Evolutionary conservation across 2,888 invertebrate species (phyloP).

Genomic region (Chamaedrilus cognettii): DNA sequence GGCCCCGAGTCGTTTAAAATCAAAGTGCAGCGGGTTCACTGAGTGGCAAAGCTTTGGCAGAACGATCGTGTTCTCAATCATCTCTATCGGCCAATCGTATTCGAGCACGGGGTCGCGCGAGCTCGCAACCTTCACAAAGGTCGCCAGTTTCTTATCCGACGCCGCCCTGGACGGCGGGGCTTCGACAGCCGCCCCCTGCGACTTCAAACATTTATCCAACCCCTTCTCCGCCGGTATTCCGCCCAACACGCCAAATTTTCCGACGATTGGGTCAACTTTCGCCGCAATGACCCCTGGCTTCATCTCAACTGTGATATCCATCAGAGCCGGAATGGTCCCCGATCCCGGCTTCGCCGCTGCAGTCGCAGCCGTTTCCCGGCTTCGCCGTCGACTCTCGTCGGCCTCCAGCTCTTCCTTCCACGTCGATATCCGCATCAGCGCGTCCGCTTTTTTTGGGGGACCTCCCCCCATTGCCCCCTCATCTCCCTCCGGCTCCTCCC

Average conservation of each 20-base stretch:
- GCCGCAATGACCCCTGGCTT: background rate
- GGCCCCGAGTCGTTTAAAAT: conserved; percentile 44
- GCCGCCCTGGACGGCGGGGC: background rate
- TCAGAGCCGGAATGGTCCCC: background rate
- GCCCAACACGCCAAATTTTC: background rate
- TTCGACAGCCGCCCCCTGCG: background rate
- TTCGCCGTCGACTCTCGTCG: background rate
- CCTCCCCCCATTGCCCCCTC: conserved; percentile 4
- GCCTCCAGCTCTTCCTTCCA: conserved; percentile 7
- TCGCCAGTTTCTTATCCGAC: background rate
- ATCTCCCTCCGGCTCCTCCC: background rate
- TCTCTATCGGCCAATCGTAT: conserved; percentile 55
- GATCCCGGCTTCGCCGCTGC: background rate
- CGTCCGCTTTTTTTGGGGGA: background rate
- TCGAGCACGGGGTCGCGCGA: conserved; percentile 48
- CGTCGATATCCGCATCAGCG: conserved; percentile 9
- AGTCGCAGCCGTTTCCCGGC: background rate
- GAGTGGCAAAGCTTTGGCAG: conserved; percentile 48
- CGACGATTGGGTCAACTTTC: background rate
- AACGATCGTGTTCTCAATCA: conserved; percentile 49
- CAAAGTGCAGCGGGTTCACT: conserved; percentile 56
- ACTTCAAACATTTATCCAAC: too few species aligned
- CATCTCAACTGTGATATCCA: background rate
- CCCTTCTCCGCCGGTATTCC: background rate
- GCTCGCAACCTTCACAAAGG: conserved; percentile 34